Conservation (phyloP, 2,797 vertebrate genomes). For the Danio albolineatus region DNA sequence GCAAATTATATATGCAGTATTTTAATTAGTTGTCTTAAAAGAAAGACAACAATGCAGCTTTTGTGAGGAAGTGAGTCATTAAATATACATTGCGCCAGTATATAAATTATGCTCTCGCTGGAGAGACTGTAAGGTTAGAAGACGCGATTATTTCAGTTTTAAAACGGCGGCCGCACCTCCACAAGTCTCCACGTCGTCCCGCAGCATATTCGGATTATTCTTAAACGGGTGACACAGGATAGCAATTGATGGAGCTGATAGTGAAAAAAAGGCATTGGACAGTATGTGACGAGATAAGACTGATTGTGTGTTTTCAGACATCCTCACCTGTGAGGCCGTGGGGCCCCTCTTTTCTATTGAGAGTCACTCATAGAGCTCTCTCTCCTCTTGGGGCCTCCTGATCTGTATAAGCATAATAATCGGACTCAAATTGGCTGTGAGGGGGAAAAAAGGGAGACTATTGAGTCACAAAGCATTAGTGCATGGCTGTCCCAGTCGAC, state of each 20-base stretch:
- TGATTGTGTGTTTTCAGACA: slow-evolving; percentile 60
- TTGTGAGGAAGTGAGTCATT: slow-evolving; percentile 57
- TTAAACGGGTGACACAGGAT: slow-evolving; percentile 59
- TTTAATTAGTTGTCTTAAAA: slow-evolving; percentile 45
- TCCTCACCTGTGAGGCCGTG: slow-evolving; percentile 56
- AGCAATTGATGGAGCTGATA: slow-evolving; percentile 59
- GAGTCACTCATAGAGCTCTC: slow-evolving; percentile 30
- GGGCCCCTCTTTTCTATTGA: slow-evolving; percentile 44
- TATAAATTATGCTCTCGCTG: slow-evolving; percentile 62
- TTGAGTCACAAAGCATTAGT: slow-evolving; percentile 74
- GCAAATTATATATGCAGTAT: slow-evolving; percentile 27
- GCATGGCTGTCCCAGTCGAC: slow-evolving; percentile 65
- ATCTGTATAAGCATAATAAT: slow-evolving; percentile 62
- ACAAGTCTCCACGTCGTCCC: slow-evolving; percentile 44
- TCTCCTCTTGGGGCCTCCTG: slow-evolving; percentile 35
- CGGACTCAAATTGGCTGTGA: slow-evolving; percentile 65
- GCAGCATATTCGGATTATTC: slow-evolving; percentile 66
- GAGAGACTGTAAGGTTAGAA: slow-evolving; percentile 63
- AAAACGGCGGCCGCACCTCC: slow-evolving; percentile 44
- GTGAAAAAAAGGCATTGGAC: slow-evolving; percentile 56
- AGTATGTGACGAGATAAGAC: slow-evolving; percentile 59
- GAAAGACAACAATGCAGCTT: slow-evolving; percentile 46
- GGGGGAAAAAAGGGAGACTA: slow-evolving; percentile 68
- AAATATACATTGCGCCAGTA: slow-evolving; percentile 61
- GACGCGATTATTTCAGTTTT: slow-evolving; percentile 48